Base-by-base conservation (phyloP, 2,888 invertebrate genomes). In the Agapostemon virescens region DNA sequence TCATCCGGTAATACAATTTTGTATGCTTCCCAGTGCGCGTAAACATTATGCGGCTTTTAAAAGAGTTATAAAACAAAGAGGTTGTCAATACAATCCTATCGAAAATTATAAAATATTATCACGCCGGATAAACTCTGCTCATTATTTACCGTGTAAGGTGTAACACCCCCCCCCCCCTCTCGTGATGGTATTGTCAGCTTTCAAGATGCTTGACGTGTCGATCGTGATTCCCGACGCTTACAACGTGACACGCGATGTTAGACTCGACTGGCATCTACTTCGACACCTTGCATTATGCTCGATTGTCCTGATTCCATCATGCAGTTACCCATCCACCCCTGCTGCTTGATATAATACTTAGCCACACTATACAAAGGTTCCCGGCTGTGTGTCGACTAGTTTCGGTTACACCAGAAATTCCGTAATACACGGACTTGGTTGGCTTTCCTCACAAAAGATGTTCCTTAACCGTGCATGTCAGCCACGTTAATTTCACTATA, bases 261-360 rank as follows among this genome's bases (percentile, higher is more conserved):
- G 81, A 81, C 77, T 68, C 81, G 81, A 77, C 74, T 81, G 81
- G 82, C 81, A 81, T 82, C 81, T 72, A 74, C 82, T 82, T 82
- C 82, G 82, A 82, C 82, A 81, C 82, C 77, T 81, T 71, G 77
- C 77, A 38, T 77, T 71, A 30, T 55, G 63, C 76, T 38, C 58
- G 73, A 77, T 81, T 77, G 74, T 81, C 77, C 81, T 30, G 72
- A 77, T 73, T 82, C 81, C 74, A 36, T 55, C 72, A 30, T 36
- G 36, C 69, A 58, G 61, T 52, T 71, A 63, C n/a, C 49, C 42
- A 33, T 66, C n/a, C 63, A 52, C 64, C 36, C 36, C 42, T n/a
- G 30, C 13, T 26, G 52, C 13, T 33, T 61, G 77, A 69, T 64
- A 55, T 61, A 63, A 61, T 61, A 61, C 30, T 61, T 55, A 55